Evolutionary conservation across 2,113 vertebrate species (phyloP), one percentile per base, ranked within the genome.

Genomic region (Ctenomys sociabilis): DNA sequence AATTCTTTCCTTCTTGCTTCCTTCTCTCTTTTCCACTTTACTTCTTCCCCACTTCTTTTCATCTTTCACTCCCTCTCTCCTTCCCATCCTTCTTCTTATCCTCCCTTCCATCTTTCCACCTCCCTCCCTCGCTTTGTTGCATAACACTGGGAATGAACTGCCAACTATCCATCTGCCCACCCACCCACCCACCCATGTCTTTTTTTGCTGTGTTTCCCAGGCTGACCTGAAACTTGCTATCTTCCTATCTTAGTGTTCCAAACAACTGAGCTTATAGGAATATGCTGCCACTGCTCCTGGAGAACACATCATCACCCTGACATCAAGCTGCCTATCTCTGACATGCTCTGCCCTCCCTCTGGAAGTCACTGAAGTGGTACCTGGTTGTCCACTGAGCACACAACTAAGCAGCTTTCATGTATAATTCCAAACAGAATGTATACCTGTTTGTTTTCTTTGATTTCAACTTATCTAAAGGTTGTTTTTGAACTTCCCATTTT

Each of bases 321-420:
- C 13, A 26, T 8, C 21, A 35, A 9, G 26, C 54, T 68, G 40
- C 8, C 19, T 70, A 52, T 24, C 66, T 75, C 59, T 61, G 7
- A 32, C 11, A 59, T 17, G n/a, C 17, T 70, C 6, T 24, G 19
- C 14, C 5, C 24, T 86, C 40, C 30, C 10, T 87, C 45, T 37
- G 40, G 26, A 94, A 68, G 22, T 17, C 19, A 13, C 45, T 80
- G 9, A 12, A 57, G 28, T 4, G 4, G 13, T 49, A 22, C 43
- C 24, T n/a, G 19, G 61, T 45, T 21, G 35, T 1, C 13, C 9
- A 80, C 6, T 0, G 0, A 73, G 40, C 57, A 5, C 43, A 64
- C 3, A 35, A 26, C 5, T 57, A 59, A 37, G 14, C 2, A 57
- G 57, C 45, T 4, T 80, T 68, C 19, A 6, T 85, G 28, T 88